A percentile compares a stretch with the other conserved stretches of the same genome.
Conservation (phyloP, 2,797 vertebrate genomes). For the Poecilia picta region DNA sequence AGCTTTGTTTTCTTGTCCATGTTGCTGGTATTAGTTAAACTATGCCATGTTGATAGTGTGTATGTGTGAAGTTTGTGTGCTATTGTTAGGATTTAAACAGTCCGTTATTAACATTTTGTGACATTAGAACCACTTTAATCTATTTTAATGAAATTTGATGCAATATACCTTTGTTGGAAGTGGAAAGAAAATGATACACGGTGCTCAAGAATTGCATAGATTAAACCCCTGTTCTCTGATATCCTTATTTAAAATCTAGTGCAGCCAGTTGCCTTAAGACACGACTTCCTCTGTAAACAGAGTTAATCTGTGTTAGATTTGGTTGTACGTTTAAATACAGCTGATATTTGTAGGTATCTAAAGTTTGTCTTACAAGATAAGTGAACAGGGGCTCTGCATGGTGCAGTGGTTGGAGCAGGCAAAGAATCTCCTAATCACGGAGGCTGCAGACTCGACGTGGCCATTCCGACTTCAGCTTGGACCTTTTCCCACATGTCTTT, state of each 20-base stretch:
- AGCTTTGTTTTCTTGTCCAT: slow-evolving; percentile 10
- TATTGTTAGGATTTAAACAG: neutral
- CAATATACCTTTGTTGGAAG: neutral
- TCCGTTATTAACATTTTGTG: neutral
- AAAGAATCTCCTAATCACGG: no score
- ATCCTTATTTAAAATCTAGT: neutral
- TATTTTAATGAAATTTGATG: neutral
- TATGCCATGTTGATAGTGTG: neutral
- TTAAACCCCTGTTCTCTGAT: neutral
- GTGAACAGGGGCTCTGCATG: neutral
- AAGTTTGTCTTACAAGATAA: neutral
- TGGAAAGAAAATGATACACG: neutral
- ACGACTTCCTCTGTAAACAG: neutral
- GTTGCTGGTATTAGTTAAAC: slow-evolving; percentile 9
- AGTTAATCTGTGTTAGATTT: neutral
- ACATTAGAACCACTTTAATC: neutral
- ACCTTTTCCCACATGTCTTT: no score
- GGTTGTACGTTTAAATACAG: neutral
- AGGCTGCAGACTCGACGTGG: no score
- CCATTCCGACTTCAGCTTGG: no score
- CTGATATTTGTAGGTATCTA: neutral
- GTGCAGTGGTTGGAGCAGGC: no score
- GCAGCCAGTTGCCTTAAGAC: neutral
- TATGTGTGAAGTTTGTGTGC: slow-evolving; percentile 10
- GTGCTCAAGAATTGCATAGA: neutral